Conservation (phyloP, 2,888 invertebrate species). For the Oscheius sp. region DNA sequence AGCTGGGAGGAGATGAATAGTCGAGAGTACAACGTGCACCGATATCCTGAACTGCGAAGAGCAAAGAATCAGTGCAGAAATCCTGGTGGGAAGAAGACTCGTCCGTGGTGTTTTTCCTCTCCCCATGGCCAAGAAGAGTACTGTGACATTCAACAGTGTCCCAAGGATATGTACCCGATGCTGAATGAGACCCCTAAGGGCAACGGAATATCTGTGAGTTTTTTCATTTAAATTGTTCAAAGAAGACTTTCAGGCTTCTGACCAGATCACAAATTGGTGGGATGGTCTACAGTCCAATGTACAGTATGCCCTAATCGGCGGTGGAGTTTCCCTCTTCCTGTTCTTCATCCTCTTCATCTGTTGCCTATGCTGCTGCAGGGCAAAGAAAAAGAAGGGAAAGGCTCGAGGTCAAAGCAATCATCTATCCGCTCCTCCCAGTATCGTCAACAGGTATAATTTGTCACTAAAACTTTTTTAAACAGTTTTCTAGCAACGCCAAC, state of each 20-base stretch:
- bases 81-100: conserved; percentile 80
- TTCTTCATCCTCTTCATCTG: conserved; percentile 66
- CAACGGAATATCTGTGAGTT: conserved; percentile 25
- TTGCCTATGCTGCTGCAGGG: conserved; percentile 68
- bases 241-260: conserved; percentile 13
- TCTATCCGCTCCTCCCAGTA: conserved; percentile 44
- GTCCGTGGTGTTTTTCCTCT: conserved; percentile 59
- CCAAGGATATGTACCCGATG: conserved; percentile 55
- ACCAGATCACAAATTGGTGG: conserved; percentile 61
- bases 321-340: conserved; percentile 61
- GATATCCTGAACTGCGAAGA: conserved; percentile 87
- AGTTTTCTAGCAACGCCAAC: conserved; percentile 51
- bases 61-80: conserved; percentile 84
- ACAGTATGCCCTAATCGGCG: conserved; percentile 64
- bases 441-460: conserved; percentile 43
- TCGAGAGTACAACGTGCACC: conserved; percentile 77
- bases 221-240: background rate
- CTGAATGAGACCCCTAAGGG: conserved; percentile 33
- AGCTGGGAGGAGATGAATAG: conserved; percentile 59
- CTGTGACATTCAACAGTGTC: conserved; percentile 81
- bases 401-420: conserved; percentile 36
- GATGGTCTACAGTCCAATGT: conserved; percentile 45
- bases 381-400: conserved; percentile 53
- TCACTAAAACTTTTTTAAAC: background rate
- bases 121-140: conserved; percentile 81